Evolutionary conservation across 2,888 invertebrate genomes (phyloP), one percentile per base, ranked within the genome.

Genomic region (Beris chalybata): DNA sequence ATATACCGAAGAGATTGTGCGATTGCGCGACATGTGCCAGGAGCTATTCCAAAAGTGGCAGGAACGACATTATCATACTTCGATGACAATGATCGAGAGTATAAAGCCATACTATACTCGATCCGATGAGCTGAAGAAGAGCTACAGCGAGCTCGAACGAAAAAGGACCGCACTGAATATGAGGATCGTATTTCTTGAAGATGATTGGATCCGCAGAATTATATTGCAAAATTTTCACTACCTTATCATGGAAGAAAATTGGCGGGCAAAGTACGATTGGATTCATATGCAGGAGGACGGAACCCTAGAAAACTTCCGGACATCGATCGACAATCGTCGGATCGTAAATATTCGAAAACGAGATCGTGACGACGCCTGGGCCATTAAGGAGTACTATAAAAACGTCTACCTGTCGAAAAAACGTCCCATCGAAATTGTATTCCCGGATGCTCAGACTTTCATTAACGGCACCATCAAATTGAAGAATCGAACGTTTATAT

Each of bases 221-320:
- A 78, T 79, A 73, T 55, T 80, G 59, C 80, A 80, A 71, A 80
- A 80, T 66, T 80, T 80, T 47, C 79, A 80, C 13, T 80, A 80
- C 65, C 68, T 80, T 11, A 67, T 80, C n/a, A 78, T 76, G 1
- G 78, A 78, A 30, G 73, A 75, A 52, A 78, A 76, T 30, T 80
- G 80, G 80, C 77, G 80, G 0, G 66, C 73, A 3, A 72, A 76
- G 55, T 30, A 80, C 54, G 80, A 80, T 66, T 80, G 80, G 80
- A 79, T 80, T 15, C 80, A 80, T 59, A 64, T 65, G 0, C 67
- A 64, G 0, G 1, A 5, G 0, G 71, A 73, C 4, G 70, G 73
- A n/a, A 73, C 73, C 22, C 69, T 80, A 30, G 80, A 80, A 65
- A 73, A 74, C 7, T 79, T 58, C 65, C 64, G 65, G 3, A 67